Evolutionary conservation across 1,140 invertebrate species (phyloP).

Genomic region (Pseudachorutes palmiensis): DNA sequence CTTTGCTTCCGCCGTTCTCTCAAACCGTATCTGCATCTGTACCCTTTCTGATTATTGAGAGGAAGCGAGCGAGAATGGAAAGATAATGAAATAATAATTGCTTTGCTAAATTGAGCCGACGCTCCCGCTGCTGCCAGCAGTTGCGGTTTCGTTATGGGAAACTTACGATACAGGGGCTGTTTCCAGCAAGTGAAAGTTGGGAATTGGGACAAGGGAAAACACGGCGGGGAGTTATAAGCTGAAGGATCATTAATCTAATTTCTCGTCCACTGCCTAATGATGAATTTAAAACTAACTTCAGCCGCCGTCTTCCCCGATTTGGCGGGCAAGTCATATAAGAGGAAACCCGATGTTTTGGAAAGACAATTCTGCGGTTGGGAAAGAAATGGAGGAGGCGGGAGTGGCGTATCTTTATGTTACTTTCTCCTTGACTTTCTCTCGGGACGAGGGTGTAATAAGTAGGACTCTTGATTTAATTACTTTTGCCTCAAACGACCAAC

Average conservation of each 20-base stretch:
- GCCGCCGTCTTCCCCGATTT: too few species aligned
- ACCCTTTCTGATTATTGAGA: neutral
- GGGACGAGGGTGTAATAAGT: neutral
- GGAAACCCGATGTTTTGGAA: neutral
- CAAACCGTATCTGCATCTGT: neutral
- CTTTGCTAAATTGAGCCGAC: constrained; percentile 2
- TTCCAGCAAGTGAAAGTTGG: neutral
- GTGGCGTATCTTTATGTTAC: neutral
- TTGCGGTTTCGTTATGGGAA: neutral
- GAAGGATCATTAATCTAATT: neutral
- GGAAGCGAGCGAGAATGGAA: neutral
- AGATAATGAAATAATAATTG: constrained; percentile 5
- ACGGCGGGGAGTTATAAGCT: neutral
- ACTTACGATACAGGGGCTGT: neutral
- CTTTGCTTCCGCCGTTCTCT: neutral
- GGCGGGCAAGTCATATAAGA: too few species aligned
- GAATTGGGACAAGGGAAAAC: neutral
- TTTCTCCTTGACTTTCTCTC: neutral
- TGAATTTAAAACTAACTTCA: neutral
- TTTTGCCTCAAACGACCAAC: neutral
- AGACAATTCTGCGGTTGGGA: neutral
- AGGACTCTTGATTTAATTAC: constrained; percentile 9
- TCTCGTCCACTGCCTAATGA: neutral
- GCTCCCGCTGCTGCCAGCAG: too few species aligned
- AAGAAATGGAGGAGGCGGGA: neutral